These are phyloP conservation scores for Colossoma macropomum DNA, from an alignment of 2,113 vertebrate genomes.

Conservation along the genomic window DNA sequence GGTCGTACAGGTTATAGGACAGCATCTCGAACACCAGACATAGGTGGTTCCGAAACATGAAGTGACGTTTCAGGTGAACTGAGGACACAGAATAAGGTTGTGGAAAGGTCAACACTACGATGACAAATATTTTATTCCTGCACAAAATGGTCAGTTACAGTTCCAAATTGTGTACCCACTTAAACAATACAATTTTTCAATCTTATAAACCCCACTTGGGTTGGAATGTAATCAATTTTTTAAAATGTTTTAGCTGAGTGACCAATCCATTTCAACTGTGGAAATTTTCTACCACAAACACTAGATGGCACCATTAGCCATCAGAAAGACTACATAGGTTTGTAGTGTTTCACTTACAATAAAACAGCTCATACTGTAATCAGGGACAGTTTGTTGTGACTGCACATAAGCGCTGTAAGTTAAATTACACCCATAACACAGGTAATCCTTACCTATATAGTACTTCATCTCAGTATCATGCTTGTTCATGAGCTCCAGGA, in stretches of 20 bases:
- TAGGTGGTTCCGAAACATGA: constrained; percentile 99
- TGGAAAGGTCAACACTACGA: background rate
- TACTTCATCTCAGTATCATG: constrained; percentile 99
- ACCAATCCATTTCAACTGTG: background rate
- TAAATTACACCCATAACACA: background rate
- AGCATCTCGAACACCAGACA: constrained; percentile 99
- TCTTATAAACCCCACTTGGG: too few relatives aligned
- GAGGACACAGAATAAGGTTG: background rate
- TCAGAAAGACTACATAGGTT: background rate
- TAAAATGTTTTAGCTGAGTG: background rate
- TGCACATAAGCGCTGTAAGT: background rate
- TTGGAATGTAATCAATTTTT: too few relatives aligned
- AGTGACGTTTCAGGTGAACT: constrained; percentile 99
- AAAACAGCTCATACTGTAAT: background rate
- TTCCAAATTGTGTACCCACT: background rate
- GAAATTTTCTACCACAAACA: background rate
- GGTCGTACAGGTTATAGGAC: constrained; percentile 97
- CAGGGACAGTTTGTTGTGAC: background rate
- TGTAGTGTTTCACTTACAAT: background rate
- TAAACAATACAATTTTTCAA: background rate
- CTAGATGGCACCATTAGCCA: constrained; percentile 35
- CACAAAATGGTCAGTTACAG: background rate
- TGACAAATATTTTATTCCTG: background rate
- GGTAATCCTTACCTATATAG: constrained; percentile 90
- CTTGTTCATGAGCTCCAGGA: constrained; percentile 99